Base-by-base conservation (phyloP, 2,113 vertebrate genomes). In the Heterochromis multidens region DNA sequence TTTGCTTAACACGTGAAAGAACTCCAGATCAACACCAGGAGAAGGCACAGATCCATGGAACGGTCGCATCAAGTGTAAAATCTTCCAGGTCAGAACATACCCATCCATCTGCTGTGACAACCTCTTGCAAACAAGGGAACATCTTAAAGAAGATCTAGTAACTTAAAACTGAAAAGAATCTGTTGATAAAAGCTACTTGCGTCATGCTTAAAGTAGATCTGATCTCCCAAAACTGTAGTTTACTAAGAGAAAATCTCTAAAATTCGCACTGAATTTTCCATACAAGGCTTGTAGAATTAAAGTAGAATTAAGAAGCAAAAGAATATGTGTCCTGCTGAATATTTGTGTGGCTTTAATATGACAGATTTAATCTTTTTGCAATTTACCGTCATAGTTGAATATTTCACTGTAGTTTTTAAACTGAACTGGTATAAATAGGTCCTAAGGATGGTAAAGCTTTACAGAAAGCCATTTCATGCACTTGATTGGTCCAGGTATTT, bases 401-500 rank as follows among this genome's bases (percentile, higher is more conserved):
- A 80, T 63, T 78, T 6, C 19, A n/a, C 3, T 59, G 16, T 6
- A 37, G 17, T 58, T 46, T 63, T 43, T 31, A 62, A 84, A 31
- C 19, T 5, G 13, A 43, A 13, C 49, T 65, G 3, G 16, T 67
- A 19, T 27, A 65, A 62, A 58, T 46, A 23, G 4, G 40, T 76
- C 35, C 3, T 5, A 4, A 70, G 17, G 49, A 79, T 57, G 23
- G 6, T 65, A 21, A 40, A 49, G 5, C 70, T 83, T 54, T 23
- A 82, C 46, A 77, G 14, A 84, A 33, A 46, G 60, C 54, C 4
- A 63, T 81, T 90, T 67, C 35, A 77, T 27, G 62, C 58, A 52
- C 85, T 79, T 27, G 29, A 63, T 85, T 72, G 60, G 49, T 82
- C 58, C 70, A 84, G 79, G 84, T 86, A 87, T 79, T 89, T 92